These are phyloP conservation scores for Sycophila sp. DNA, from an alignment of 1,140 invertebrate genomes.

Conservation along the genomic window DNA sequence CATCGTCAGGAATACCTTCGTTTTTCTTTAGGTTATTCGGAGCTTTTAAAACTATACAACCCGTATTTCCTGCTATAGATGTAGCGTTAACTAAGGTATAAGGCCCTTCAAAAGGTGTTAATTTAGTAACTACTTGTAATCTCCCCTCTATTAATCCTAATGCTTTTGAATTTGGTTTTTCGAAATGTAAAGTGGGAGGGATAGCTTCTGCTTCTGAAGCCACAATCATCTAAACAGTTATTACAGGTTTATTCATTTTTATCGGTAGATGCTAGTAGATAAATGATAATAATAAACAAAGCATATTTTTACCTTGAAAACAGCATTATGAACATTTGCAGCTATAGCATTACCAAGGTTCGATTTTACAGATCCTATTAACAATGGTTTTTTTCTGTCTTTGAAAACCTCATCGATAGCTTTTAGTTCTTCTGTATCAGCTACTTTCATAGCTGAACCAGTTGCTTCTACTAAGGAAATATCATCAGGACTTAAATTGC, in stretches of 20 bases:
- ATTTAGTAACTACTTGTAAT: conserved; percentile 70
- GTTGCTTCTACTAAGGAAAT: conserved; percentile 51
- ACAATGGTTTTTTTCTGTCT: conserved; percentile 71
- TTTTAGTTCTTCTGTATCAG: conserved; percentile 84
- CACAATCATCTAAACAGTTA: conserved; percentile 8
- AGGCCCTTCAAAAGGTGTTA: conserved; percentile 68
- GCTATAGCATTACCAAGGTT: conserved; percentile 83
- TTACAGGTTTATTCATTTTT: too few species aligned
- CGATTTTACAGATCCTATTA: conserved; percentile 80
- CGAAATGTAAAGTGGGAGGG: conserved; percentile 75
- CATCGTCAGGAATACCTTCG: conserved; percentile 39
- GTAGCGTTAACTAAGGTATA: conserved; percentile 77
- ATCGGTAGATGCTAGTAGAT: not conserved
- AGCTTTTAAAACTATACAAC: conserved; percentile 70
- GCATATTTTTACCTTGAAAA: conserved; percentile 66
- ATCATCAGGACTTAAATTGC: conserved; percentile 40
- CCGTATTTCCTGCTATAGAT: conserved; percentile 77
- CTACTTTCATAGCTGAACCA: conserved; percentile 69
- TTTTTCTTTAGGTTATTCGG: conserved; percentile 53
- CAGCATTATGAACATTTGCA: conserved; percentile 70
- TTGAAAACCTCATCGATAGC: conserved; percentile 85
- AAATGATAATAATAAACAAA: not conserved
- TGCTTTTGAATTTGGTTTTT: conserved; percentile 73
- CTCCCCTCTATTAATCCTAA: conserved; percentile 70
- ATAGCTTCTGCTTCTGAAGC: conserved; percentile 66